These are phyloP conservation scores for Neoniphon sammara DNA, from an alignment of 2,797 vertebrate species.

Conservation along the genomic window DNA sequence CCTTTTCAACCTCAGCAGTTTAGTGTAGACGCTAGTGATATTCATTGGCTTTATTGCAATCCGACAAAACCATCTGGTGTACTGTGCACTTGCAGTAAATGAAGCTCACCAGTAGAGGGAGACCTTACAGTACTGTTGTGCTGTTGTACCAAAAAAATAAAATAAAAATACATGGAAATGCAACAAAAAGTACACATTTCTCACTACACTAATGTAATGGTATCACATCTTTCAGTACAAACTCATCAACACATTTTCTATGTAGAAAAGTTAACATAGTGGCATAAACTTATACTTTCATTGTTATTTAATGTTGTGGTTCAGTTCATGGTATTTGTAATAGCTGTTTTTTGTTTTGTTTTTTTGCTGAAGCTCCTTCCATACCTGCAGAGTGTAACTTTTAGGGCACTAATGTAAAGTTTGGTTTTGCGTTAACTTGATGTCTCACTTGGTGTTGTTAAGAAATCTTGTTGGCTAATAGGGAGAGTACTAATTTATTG, in stretches of 20 bases:
- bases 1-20: constrained; percentile 23
- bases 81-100: constrained; percentile 39
- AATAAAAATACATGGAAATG: constrained; percentile 6
- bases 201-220: constrained; percentile 45
- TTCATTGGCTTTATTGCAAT: not conserved
- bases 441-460: constrained; percentile 49
- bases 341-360: not conserved
- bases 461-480: constrained; percentile 27
- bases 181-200: constrained; percentile 12
- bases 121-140: constrained; percentile 24
- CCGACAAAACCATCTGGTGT: not conserved
- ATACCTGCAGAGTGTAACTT: not conserved
- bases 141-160: constrained; percentile 28
- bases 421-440: constrained; percentile 13
- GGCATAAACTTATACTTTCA: constrained; percentile 29
- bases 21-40: constrained; percentile 1
- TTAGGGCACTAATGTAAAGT: constrained; percentile 48
- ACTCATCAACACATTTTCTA: constrained; percentile 11
- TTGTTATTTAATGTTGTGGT: not conserved
- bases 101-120: constrained; percentile 60
- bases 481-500: constrained; percentile 56
- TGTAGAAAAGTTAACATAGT: constrained; percentile 16
- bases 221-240: constrained; percentile 12
- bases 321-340: not conserved
- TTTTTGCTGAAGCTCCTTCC: constrained; percentile 8